These are phyloP conservation scores for Elymnias hypermnestra DNA, from an alignment of 1,140 invertebrate species.

Conservation along the genomic window DNA sequence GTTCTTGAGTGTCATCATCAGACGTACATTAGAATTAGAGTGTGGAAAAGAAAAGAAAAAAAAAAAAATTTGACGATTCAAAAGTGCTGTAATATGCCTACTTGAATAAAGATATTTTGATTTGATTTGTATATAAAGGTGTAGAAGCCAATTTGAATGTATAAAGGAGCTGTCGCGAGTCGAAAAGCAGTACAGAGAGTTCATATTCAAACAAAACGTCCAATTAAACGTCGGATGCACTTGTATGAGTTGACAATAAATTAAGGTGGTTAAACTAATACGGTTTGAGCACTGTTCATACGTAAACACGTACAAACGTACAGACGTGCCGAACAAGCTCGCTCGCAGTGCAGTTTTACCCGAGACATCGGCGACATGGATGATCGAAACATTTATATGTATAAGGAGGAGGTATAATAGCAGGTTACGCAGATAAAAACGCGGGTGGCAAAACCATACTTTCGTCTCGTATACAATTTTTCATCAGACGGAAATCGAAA, in stretches of 20 bases:
- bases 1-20: too few species aligned
- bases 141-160: background rate
- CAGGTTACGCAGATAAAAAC: too few species aligned
- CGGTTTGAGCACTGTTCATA: conserved; percentile 16
- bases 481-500: too few species aligned
- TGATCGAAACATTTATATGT: background rate
- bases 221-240: conserved; percentile 26
- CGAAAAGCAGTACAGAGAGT: background rate
- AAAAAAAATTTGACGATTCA: too few species aligned
- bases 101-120: too few species aligned
- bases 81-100: too few species aligned
- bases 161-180: background rate
- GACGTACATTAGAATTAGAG: too few species aligned
- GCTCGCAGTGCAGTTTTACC: conserved; percentile 25
- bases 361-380: conserved; percentile 18
- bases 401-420: conserved; percentile 9
- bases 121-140: too few species aligned
- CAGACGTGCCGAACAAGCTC: conserved; percentile 21
- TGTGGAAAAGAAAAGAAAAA: too few species aligned
- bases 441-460: too few species aligned
- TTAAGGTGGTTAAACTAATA: conserved; percentile 29
- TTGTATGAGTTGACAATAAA: conserved; percentile 35
- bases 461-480: too few species aligned
- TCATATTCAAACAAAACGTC: conserved; percentile 12
- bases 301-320: conserved; percentile 15